phyloP scores from a whole-genome alignment of 2,113 vertebrate species.

The Brachyhypopomus occidentalis region DNA sequence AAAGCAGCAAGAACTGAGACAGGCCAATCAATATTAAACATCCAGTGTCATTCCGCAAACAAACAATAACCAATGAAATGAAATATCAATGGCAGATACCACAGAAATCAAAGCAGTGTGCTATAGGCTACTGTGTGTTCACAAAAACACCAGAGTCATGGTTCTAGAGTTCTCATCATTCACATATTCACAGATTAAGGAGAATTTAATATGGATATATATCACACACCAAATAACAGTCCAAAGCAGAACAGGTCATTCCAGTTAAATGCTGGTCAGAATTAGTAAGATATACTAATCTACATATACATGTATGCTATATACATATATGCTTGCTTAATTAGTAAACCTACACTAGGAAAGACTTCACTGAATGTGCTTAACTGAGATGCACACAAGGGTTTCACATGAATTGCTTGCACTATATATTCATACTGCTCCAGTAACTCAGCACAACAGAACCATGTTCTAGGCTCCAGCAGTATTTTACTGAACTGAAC shows the following conservation, averaged over 20 bases:
- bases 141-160: no score
- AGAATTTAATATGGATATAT: neutral
- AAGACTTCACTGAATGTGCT: no score
- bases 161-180: neutral
- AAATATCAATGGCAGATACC: neutral
- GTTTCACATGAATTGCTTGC: neutral
- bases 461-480: no score
- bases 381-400: no score
- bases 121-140: neutral
- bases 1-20: slow-evolving; percentile 13
- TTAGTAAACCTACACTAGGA: no score
- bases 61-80: slow-evolving; percentile 10
- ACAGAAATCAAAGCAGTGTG: slow-evolving; percentile 3
- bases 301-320: no score
- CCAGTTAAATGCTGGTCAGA: neutral
- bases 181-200: neutral
- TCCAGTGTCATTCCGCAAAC: neutral
- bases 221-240: neutral
- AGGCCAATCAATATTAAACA: slow-evolving; percentile 10
- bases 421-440: neutral
- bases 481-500: no score
- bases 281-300: no score
- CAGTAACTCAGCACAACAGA: no score
- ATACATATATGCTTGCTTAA: no score
- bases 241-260: neutral